Base-by-base conservation (phyloP, 2,797 vertebrate genomes). In the Smutsia gigantea region DNA sequence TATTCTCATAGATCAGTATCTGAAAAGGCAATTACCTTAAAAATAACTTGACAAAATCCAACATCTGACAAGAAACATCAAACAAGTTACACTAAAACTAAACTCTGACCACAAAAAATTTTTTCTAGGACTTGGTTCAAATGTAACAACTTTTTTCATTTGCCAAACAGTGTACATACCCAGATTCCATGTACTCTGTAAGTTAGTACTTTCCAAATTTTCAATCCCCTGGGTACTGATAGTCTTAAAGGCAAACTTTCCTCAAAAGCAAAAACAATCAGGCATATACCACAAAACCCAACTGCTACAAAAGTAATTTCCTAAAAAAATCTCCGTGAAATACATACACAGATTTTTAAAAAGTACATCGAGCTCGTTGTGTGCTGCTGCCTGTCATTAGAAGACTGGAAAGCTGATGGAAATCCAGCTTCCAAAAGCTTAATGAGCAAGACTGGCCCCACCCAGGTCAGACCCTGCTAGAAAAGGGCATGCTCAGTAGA, bases 381-480 rank as follows among this genome's bases (percentile, higher is more conserved):
- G 49, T 83, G 75, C 74, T 88, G 85, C 49, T 97, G 57, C 34
- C 81, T 82, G 94, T 95, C 21, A 2, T 72, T 84, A 87, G 93
- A 96, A 95, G 77, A n/a, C 74, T 87, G 96, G 78, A 78, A 91
- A 98, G 37, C 96, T 93, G 97, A 97, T 87, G 72, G 98, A 98
- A 98, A 97, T 93, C 95, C 93, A 96, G 90, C 17, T 93, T 94
- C 97, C 96, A 97, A 97, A 97, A 97, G 92, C 93, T 97, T 90
- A 98, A 83, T 97, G 96, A 98, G 98, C 49, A 97, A 98, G 74
- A 84, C 78, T 69, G 79, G 98, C 98, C 97, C 98, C 98, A 98
- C 98, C 98, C 98, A 98, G 97, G 95, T 90, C 84, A 71, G 97
- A 98, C 98, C 97, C 95, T 95, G 98, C 97, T 95, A 87, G 87